Evolutionary conservation across 2,888 invertebrate genomes (phyloP), one percentile per base, ranked within the genome.

Genomic region (Dascillus cervinus): DNA sequence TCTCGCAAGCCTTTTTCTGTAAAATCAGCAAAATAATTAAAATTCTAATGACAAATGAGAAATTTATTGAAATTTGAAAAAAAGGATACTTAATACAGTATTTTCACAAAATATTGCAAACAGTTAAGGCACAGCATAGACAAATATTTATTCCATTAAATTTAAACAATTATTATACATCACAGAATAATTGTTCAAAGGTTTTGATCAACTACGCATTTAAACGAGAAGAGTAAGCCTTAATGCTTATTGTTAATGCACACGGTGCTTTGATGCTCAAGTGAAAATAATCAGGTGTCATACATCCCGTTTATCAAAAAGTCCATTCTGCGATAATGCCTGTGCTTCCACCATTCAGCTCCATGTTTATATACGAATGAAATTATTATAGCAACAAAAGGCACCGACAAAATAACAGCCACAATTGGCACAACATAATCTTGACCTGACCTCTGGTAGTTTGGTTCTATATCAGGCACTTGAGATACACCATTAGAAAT

Each of bases 271-370:
- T 11, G 8, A 23, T 23, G 11, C 9, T 11, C 8, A 28, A 22
- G 29, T 20, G 12, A 3, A n/a, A 32, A 30, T 21, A 31, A 36
- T 46, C 26, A 85, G 56, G 85, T 85, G 66, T 87, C 86, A 56
- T 89, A 89, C 82, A 89, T 87, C 50, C 88, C 89, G 63, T 89
- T 88, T 32, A 89, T 80, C 8, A 89, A 71, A 56, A 85, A 88
- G 63, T 89, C 88, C 87, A 89, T 88, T 57, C 87, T 71, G 41
- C 83, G 76, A 53, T 89, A 89, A 62, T 89, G 87, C 47, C 88
- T 72, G 44, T 87, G 83, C 49, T 81, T 79, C 86, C 88, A 88
- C 57, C 84, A 84, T 56, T 88, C 87, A 46, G 78, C 71, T n/a
- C 85, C 79, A 43, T 78, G 69, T 46, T 77, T 77, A 35, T 81